Evolutionary conservation across 1,140 invertebrate species (phyloP).

Genomic region (Plodia interpunctella): DNA sequence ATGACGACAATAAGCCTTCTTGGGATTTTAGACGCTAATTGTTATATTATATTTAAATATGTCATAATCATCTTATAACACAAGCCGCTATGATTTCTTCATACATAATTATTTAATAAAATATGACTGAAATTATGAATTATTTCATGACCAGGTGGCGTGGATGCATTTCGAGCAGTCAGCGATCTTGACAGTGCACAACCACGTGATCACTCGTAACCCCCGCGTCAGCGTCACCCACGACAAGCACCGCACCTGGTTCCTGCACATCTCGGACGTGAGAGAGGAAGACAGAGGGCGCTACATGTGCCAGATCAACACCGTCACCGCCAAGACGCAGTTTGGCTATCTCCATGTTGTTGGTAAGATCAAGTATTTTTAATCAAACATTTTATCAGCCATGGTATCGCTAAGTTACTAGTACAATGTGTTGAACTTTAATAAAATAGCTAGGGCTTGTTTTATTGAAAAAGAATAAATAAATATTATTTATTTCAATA

Average conservation of each 20-base stretch:
- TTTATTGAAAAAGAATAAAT: too few relatives aligned
- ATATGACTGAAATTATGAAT: neutral
- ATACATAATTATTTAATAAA: too few relatives aligned
- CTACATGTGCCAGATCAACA: conserved; percentile 98
- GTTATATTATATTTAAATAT: too few relatives aligned
- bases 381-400: too few relatives aligned
- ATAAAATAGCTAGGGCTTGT: too few relatives aligned
- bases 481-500: too few relatives aligned
- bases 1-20: too few relatives aligned
- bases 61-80: too few relatives aligned
- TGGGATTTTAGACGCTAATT: too few relatives aligned
- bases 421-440: too few relatives aligned
- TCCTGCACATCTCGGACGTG: conserved; percentile 93
- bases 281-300: conserved; percentile 93
- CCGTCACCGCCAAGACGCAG: conserved; percentile 93
- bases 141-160: conserved; percentile 84
- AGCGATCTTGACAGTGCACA: conserved; percentile 93
- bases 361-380: conserved; percentile 90
- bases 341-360: conserved; percentile 95
- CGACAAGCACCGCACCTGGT: conserved; percentile 92
- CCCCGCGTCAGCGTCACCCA: conserved; percentile 93
- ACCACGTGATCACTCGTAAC: conserved; percentile 94
- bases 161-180: conserved; percentile 97
- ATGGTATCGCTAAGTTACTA: too few relatives aligned
- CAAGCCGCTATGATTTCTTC: too few relatives aligned